These are phyloP conservation scores for Peromyscus melanophrys DNA, from an alignment of 2,797 vertebrate genomes.

Conservation along the genomic window DNA sequence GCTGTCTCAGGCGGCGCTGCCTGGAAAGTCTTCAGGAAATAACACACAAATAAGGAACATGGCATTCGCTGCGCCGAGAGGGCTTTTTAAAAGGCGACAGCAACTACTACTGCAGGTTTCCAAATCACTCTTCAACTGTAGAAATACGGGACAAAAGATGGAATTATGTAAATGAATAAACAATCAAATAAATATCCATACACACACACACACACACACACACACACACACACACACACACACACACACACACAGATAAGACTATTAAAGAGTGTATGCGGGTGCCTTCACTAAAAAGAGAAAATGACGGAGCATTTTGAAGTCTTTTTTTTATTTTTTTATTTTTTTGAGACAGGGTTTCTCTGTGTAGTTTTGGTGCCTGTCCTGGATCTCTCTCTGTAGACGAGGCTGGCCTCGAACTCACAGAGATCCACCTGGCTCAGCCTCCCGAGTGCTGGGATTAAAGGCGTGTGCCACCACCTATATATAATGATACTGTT, in stretches of 20 bases:
- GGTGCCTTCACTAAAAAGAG: neutral
- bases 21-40: slow-evolving; percentile 72
- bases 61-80: slow-evolving; percentile 13
- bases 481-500: neutral
- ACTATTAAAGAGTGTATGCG: neutral
- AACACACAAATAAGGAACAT: slow-evolving; percentile 52
- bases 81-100: slow-evolving; percentile 26
- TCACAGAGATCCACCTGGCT: neutral
- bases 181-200: neutral
- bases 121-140: slow-evolving; percentile 51
- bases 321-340: neutral
- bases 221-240: neutral
- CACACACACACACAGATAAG: neutral
- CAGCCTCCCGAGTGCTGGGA: neutral
- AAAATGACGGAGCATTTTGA: neutral
- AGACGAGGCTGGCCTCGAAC: neutral
- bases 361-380: neutral
- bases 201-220: neutral
- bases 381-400: neutral
- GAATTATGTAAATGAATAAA: slow-evolving; percentile 56
- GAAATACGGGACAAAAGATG: slow-evolving; percentile 34
- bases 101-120: slow-evolving; percentile 23
- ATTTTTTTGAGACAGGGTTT: neutral
- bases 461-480: neutral
- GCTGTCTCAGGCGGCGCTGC: slow-evolving; percentile 67